phyloP scores from a whole-genome alignment of 2,888 invertebrate genomes.

The Rutpela maculata region DNA sequence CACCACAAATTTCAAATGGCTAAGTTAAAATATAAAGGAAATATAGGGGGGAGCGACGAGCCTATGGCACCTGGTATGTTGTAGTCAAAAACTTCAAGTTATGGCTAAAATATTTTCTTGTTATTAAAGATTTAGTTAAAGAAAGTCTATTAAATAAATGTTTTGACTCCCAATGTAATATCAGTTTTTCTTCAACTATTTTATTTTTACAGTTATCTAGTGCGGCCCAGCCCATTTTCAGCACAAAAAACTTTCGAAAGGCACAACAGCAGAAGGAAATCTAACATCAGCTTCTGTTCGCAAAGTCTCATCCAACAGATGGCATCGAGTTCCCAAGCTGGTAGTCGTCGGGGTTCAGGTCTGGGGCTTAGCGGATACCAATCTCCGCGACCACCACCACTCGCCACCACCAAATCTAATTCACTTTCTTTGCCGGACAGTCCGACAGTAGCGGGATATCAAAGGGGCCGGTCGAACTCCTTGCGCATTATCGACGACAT shows the following conservation, averaged over 20 bases:
- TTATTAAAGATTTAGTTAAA: no score
- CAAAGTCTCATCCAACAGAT: slow-evolving; percentile 83
- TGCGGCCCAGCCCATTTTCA: slow-evolving; percentile 95
- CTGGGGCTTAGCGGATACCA: slow-evolving; percentile 76
- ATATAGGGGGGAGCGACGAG: no score
- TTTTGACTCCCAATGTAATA: not conserved
- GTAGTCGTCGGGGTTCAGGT: slow-evolving; percentile 72
- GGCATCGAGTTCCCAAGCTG: slow-evolving; percentile 75
- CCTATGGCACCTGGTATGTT: no score
- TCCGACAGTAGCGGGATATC: slow-evolving; percentile 87
- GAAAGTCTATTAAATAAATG: no score
- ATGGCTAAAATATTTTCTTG: no score
- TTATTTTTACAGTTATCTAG: slow-evolving; percentile 84
- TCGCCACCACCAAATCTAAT: slow-evolving; percentile 90
- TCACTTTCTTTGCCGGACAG: slow-evolving; percentile 92
- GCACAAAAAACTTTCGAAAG: slow-evolving; percentile 96
- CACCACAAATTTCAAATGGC: no score
- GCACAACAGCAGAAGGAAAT: slow-evolving; percentile 92
- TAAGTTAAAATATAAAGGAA: no score
- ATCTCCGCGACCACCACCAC: slow-evolving; percentile 84
- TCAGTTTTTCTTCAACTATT: not conserved
- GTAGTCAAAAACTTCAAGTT: no score
- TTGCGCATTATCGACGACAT: slow-evolving; percentile 91
- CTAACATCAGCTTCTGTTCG: slow-evolving; percentile 93
- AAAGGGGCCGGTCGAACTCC: slow-evolving; percentile 88